phyloP scores from a whole-genome alignment of 2,888 invertebrate genomes.

The Cataglyphis cursor region DNA sequence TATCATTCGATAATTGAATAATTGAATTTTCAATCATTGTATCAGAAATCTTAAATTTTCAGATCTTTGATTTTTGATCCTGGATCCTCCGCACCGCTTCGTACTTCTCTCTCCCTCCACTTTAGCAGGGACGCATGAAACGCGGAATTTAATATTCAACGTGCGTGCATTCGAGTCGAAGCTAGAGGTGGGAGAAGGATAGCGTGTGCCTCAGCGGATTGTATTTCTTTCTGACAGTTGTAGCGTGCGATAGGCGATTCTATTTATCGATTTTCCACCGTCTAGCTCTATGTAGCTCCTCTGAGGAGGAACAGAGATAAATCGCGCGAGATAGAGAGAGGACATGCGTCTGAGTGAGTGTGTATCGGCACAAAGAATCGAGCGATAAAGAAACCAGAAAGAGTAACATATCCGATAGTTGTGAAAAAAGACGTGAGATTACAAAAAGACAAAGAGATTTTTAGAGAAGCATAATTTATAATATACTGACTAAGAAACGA shows the following conservation, averaged over 20 bases:
- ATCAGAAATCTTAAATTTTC: neutral
- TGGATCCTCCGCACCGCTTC: neutral
- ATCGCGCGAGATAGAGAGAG: constrained; percentile 45
- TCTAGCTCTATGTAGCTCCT: constrained; percentile 68
- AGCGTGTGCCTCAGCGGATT: constrained; percentile 71
- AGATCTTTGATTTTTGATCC: neutral
- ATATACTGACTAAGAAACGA: neutral
- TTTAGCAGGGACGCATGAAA: constrained; percentile 14
- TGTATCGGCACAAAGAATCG: constrained; percentile 15
- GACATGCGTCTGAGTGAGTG: constrained; percentile 32
- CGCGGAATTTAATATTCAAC: constrained; percentile 19
- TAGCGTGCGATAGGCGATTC: constrained; percentile 83
- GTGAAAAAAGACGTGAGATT: neutral
- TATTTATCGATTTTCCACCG: constrained; percentile 82
- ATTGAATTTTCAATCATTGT: neutral
- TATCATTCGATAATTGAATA: neutral
- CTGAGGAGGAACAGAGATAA: constrained; percentile 52
- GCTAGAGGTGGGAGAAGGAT: constrained; percentile 11
- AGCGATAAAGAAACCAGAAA: neutral
- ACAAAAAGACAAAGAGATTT: neutral
- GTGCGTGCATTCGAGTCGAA: constrained; percentile 27
- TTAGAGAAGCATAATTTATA: neutral
- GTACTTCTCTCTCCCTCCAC: neutral
- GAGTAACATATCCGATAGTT: neutral
- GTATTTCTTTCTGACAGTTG: constrained; percentile 79